A percentile compares a stretch with the other conserved stretches of the same genome.
phyloP scores from a whole-genome alignment of 2,888 invertebrate genomes.

The Cheilosia pagana region DNA sequence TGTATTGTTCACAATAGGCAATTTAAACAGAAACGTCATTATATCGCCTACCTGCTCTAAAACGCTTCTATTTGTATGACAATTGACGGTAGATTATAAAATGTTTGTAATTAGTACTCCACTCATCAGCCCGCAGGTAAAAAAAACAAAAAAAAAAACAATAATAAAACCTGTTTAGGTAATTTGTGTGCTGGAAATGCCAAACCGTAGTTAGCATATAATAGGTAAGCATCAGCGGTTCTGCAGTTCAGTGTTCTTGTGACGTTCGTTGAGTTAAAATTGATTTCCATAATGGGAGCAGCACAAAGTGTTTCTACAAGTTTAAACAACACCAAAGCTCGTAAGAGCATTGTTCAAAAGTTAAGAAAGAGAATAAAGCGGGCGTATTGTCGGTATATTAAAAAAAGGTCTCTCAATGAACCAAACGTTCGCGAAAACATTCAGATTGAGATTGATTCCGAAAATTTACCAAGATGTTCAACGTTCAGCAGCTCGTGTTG shows the following conservation, averaged over 20 bases:
- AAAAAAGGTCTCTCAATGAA: background rate
- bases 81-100: background rate
- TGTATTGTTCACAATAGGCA: no score
- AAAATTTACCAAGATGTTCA: slow-evolving; percentile 39
- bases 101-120: background rate
- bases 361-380: slow-evolving; percentile 19
- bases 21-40: no score
- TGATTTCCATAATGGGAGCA: slow-evolving; percentile 39
- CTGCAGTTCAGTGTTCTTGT: slow-evolving; percentile 17
- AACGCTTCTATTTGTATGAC: background rate
- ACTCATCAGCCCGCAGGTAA: background rate
- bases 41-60: background rate
- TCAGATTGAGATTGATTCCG: background rate
- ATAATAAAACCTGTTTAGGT: background rate
- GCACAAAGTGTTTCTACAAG: slow-evolving; percentile 12
- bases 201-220: background rate
- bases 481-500: slow-evolving; percentile 12
- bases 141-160: background rate
- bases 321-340: background rate
- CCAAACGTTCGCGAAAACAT: background rate
- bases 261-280: background rate
- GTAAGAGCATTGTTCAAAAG: background rate
- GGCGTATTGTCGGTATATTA: background rate
- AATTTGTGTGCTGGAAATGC: background rate
- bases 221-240: background rate